A percentile compares a stretch with the other conserved stretches of the same genome.
These are phyloP conservation scores for Nestor notabilis DNA, from an alignment of 2,113 vertebrate genomes.

Conservation along the genomic window DNA sequence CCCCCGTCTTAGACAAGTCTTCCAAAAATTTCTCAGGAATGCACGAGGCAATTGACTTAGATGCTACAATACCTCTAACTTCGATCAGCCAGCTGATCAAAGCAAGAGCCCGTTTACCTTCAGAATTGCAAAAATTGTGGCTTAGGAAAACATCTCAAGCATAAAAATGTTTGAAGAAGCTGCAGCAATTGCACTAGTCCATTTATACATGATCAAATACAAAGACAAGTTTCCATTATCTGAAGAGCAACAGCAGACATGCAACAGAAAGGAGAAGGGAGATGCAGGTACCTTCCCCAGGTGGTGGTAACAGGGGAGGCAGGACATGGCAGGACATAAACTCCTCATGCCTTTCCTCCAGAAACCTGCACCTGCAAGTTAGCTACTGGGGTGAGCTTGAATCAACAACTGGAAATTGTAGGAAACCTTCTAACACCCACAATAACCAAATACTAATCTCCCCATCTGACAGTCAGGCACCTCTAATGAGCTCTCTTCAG, in stretches of 20 bases:
- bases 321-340: neutral
- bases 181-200: neutral
- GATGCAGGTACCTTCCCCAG: neutral
- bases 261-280: neutral
- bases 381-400: neutral
- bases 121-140: neutral
- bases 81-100: neutral
- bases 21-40: neutral
- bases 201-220: accelerated
- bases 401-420: neutral
- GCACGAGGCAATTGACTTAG: neutral
- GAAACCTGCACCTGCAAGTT: neutral
- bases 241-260: neutral
- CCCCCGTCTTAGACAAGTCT: neutral
- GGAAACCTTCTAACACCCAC: neutral
- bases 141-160: neutral
- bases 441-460: neutral
- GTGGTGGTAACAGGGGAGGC: neutral
- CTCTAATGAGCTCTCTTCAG: neutral
- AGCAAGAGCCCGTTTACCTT: neutral
- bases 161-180: neutral
- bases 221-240: neutral
- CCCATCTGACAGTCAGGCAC: neutral
- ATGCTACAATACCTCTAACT: neutral
- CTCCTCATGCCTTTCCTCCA: neutral